Percentiles rank a stretch among this genome's conserved stretches.
Evolutionary conservation across 2,797 vertebrate genomes (phyloP).

Genomic region (Gobionotothen gibberifrons): DNA sequence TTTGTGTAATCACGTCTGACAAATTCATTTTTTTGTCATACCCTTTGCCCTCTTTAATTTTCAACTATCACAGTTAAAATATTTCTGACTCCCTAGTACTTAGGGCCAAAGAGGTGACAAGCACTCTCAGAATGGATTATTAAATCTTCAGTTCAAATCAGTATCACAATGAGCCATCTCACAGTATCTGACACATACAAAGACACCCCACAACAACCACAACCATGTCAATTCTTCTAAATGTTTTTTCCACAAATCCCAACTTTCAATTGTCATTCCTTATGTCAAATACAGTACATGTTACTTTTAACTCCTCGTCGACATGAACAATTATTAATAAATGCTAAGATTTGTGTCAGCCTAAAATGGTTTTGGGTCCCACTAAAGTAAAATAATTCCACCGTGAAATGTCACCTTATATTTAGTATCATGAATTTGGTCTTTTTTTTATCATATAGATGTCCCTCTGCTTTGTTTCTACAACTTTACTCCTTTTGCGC

Average conservation of each 20-base stretch:
- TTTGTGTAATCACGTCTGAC: slow-evolving; percentile 5
- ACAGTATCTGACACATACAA: neutral
- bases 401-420: neutral
- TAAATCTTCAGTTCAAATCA: neutral
- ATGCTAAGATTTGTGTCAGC: too few relatives aligned
- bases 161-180: slow-evolving; percentile 1
- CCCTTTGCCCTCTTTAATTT: slow-evolving; percentile 37
- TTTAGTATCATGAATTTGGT: neutral
- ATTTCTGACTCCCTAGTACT: slow-evolving; percentile 11
- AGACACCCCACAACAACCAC: neutral
- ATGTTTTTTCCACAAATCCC: neutral
- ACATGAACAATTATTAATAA: neutral
- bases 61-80: slow-evolving; percentile 29
- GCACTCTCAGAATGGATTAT: slow-evolving; percentile 1
- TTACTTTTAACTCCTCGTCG: neutral
- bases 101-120: neutral
- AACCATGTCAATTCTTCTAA: neutral
- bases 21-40: slow-evolving; percentile 24
- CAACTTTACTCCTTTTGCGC: neutral
- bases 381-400: neutral
- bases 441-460: neutral
- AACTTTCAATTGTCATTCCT: neutral
- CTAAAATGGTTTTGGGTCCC: neutral
- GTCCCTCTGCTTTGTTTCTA: neutral
- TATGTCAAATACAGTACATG: neutral